These are phyloP conservation scores for Platanista minor DNA, from an alignment of 2,113 vertebrate species.

Conservation along the genomic window DNA sequence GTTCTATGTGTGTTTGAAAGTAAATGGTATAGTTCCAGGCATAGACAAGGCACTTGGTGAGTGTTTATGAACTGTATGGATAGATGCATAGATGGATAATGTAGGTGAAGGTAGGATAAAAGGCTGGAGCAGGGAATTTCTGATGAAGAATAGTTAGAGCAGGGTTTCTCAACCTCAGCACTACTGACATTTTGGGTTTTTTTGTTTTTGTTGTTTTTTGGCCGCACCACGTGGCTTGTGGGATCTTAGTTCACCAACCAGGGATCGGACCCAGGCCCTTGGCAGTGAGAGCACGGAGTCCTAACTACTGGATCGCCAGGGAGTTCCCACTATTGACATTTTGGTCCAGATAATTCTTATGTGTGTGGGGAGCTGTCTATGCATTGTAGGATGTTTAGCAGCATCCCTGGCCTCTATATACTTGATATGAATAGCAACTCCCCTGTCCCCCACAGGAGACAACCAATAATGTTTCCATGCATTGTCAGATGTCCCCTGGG, in stretches of 20 bases:
- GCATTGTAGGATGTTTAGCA: background rate
- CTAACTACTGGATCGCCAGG: too few species aligned
- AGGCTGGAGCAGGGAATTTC: background rate
- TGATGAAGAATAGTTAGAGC: background rate
- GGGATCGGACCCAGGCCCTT: too few species aligned
- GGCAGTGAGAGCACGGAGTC: too few species aligned
- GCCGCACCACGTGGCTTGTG: too few species aligned
- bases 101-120: background rate
- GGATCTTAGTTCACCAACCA: too few species aligned
- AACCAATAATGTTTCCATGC: background rate
- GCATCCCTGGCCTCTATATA: background rate
- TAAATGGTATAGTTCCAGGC: background rate
- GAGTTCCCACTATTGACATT: too few species aligned
- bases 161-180: background rate
- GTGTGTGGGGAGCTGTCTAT: background rate
- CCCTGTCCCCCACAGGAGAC: background rate
- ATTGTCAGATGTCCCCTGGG: too few species aligned
- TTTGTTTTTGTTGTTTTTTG: too few species aligned
- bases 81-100: background rate
- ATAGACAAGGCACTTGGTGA: background rate
- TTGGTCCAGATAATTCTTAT: too few species aligned
- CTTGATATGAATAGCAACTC: background rate
- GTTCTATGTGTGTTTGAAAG: background rate
- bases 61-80: background rate
- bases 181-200: background rate